Base-by-base conservation (phyloP, 2,113 vertebrate genomes). In the Pantherophis guttatus region DNA sequence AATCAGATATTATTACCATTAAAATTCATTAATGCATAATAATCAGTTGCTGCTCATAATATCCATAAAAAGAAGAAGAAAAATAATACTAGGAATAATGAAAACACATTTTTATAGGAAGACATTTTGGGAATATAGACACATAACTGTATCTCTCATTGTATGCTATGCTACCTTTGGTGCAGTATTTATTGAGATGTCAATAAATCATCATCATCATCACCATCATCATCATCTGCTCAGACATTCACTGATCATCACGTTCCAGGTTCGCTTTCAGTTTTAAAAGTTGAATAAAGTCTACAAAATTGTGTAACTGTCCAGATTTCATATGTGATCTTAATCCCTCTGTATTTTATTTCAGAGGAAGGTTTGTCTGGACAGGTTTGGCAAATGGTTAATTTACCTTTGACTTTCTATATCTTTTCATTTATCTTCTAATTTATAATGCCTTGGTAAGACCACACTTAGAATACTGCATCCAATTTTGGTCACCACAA, bases 1-100 rank as follows among this genome's bases (percentile, higher is more conserved):
- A 92, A 95, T 95, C 91, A 96, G 96, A 96, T 93, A 94, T 94
- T 94, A 94, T 94, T 95, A 94, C 92, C 87, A 87, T 87, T 95
- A 88, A 91, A 86, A 58, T 95, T 94, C 17, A 88, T 81, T 81
- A 81, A 81, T 81, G 70, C 33, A 81, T 81, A 81, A 81, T 81
- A 81, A 81, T 81, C 70, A 81, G 33, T 81, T 81, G 70, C 70
- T 81, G 33, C 33, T 39, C 33, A 21, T 81, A 81, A 81, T 39
- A 39, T 19, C n/a, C 33, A 39, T 39, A 81, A 81, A 39, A 21
- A 39, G 15, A 81, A 81, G 33, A 39, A 81, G 33, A 81, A 39
- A 81, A 75, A 75, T 8, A 75, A 81, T 8, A 81, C 33, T 81
- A 81, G 33, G 33, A 81, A 81, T 81, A 81, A 81, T 39, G 29